Evolutionary conservation across 2,113 vertebrate species (phyloP).

Genomic region (Equus przewalskii): DNA sequence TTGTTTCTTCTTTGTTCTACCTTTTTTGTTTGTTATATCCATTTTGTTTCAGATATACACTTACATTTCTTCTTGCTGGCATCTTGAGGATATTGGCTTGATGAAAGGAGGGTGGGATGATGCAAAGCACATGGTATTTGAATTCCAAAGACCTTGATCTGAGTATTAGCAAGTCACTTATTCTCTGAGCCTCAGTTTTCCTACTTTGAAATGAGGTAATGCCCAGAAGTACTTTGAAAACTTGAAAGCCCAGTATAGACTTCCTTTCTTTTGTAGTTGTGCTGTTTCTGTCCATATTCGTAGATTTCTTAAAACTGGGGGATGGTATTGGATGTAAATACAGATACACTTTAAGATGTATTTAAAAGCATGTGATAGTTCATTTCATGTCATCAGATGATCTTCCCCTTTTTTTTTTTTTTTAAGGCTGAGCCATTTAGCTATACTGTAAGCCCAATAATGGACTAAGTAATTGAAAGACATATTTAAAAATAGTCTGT

Average conservation of each 20-base stretch:
- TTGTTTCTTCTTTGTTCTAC: not conserved
- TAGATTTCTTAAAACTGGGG: slow-evolving; percentile 37
- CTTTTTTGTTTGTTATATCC: not conserved
- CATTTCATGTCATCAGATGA: slow-evolving; percentile 33
- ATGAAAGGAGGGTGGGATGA: slow-evolving; percentile 7
- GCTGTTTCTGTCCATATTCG: not conserved
- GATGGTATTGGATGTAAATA: slow-evolving; percentile 42
- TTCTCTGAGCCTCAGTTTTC: slow-evolving; percentile 48
- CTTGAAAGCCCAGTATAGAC: not conserved
- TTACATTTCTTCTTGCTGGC: not conserved
- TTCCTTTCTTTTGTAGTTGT: slow-evolving; percentile 53
- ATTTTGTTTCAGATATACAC: slow-evolving; percentile 17
- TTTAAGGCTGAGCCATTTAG: slow-evolving; percentile 45
- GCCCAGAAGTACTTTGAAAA: slow-evolving; percentile 29
- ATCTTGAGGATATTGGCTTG: slow-evolving; percentile 47
- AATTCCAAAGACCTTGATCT: slow-evolving; percentile 41
- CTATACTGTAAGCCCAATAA: not conserved
- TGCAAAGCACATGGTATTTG: slow-evolving; percentile 40
- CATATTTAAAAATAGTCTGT: slow-evolving; percentile 37
- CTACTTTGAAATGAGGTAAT: slow-evolving; percentile 28
- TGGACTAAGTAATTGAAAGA: slow-evolving; percentile 16
- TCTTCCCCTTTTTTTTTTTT: slow-evolving; percentile 37
- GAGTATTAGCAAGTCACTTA: slow-evolving; percentile 29
- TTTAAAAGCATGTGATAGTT: slow-evolving; percentile 56
- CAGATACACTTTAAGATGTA: slow-evolving; percentile 17